Evolutionary conservation across 2,888 invertebrate species (phyloP).

Genomic region (Microctonus hyperodae): DNA sequence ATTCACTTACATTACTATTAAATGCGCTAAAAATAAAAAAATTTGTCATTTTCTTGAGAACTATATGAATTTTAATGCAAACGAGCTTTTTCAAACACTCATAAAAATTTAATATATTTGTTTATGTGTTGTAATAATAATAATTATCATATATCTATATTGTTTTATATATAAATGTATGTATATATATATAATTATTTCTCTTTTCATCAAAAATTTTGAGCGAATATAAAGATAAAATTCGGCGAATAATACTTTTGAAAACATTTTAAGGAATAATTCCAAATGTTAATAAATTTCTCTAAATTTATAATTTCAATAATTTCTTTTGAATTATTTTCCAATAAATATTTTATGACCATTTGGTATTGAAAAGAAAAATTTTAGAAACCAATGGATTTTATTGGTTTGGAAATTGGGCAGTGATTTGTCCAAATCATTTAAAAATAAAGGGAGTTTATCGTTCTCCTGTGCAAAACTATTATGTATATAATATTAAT

Average conservation of each 20-base stretch:
- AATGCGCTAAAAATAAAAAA: neutral
- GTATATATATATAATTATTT: constrained; percentile 5
- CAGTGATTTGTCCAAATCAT: too few species aligned
- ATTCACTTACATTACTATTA: neutral
- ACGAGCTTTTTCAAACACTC: neutral
- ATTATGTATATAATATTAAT: neutral
- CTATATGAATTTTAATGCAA: neutral
- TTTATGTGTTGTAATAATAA: constrained; percentile 18
- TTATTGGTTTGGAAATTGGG: too few species aligned
- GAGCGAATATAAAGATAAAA: neutral
- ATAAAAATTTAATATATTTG: constrained; percentile 17
- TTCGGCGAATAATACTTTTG: neutral
- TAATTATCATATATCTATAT: constrained; percentile 21
- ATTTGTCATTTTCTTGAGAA: neutral
- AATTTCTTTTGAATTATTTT: too few species aligned
- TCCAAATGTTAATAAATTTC: neutral
- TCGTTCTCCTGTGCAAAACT: neutral
- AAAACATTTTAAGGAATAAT: neutral
- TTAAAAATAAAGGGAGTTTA: too few species aligned
- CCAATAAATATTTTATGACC: neutral
- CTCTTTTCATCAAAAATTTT: neutral
- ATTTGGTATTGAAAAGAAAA: too few species aligned
- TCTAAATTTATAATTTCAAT: too few species aligned
- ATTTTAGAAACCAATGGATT: too few species aligned
- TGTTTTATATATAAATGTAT: too few species aligned